A percentile compares a stretch with the other conserved stretches of the same genome.
phyloP scores from a whole-genome alignment of 1,140 invertebrate genomes.

The Physella acuta region DNA sequence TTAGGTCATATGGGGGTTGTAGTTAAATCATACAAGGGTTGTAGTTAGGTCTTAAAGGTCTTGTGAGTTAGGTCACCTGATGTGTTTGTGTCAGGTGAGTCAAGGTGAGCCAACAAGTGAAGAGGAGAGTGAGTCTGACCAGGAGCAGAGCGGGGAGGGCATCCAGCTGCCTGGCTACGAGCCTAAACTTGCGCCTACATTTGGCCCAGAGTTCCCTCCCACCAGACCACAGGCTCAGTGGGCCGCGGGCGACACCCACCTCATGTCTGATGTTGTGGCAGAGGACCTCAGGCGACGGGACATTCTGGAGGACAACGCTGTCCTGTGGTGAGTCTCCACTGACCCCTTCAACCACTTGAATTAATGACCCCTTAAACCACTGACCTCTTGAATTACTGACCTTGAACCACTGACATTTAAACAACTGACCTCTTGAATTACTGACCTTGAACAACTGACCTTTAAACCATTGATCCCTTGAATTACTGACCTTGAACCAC shows the following conservation, averaged over 20 bases:
- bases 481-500: no score
- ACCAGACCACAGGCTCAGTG: background rate
- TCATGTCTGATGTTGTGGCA: constrained; percentile 46
- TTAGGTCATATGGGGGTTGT: no score
- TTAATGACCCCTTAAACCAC: background rate
- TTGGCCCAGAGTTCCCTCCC: constrained; percentile 38
- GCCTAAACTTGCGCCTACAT: constrained; percentile 27
- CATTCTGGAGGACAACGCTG: constrained; percentile 45
- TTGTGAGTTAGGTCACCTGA: no score
- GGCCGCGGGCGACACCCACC: constrained; percentile 17
- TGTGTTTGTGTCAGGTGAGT: no score
- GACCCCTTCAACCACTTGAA: background rate
- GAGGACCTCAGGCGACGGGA: constrained; percentile 47
- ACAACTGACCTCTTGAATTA: no score
- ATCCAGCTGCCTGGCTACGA: constrained; percentile 50
- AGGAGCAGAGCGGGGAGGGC: constrained; percentile 41
- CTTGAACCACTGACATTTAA: no score
- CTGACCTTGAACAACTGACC: no score
- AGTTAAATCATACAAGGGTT: no score
- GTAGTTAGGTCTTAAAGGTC: no score
- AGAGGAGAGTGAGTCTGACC: constrained; percentile 31
- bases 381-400: background rate
- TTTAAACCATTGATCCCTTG: no score
- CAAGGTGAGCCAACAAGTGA: no score
- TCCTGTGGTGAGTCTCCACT: constrained; percentile 44